phyloP scores from a whole-genome alignment of 2,113 vertebrate species.

The Pelobates fuscus region DNA sequence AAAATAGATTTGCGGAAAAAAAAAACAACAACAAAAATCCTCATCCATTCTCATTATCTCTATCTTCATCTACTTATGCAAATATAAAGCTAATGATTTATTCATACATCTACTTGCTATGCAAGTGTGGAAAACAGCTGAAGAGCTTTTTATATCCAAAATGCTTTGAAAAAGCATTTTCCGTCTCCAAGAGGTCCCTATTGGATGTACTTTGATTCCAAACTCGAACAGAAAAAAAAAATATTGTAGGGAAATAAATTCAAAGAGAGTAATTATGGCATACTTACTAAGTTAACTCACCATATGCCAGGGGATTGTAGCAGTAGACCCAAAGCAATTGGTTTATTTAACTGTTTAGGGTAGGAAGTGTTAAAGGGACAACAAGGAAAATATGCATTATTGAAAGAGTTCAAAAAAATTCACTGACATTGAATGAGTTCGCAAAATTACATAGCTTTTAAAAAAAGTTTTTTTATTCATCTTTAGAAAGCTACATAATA shows the following conservation, averaged over 20 bases:
- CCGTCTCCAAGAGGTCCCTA: constrained; percentile 1
- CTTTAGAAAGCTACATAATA: too few species aligned
- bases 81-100: constrained; percentile 22
- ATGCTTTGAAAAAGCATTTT: constrained; percentile 23
- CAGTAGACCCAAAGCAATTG: too few species aligned
- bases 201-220: constrained; percentile 4
- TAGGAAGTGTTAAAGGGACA: not conserved
- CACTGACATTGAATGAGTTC: too few species aligned
- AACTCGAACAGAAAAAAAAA: not conserved
- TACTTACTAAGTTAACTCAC: not conserved
- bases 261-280: not conserved
- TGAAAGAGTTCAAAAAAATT: too few species aligned
- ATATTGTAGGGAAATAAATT: constrained; percentile 2
- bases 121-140: not conserved
- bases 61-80: constrained; percentile 26
- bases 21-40: too few species aligned
- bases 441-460: too few species aligned
- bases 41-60: not conserved
- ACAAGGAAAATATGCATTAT: too few species aligned
- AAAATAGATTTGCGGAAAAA: too few species aligned
- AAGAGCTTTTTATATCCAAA: constrained; percentile 9
- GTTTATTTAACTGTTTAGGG: not conserved
- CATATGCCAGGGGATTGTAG: too few species aligned
- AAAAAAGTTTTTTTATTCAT: too few species aligned
- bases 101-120: constrained; percentile 21